Base-by-base conservation (phyloP, 2,888 invertebrate species). In the Chrysina gloriosa region DNA sequence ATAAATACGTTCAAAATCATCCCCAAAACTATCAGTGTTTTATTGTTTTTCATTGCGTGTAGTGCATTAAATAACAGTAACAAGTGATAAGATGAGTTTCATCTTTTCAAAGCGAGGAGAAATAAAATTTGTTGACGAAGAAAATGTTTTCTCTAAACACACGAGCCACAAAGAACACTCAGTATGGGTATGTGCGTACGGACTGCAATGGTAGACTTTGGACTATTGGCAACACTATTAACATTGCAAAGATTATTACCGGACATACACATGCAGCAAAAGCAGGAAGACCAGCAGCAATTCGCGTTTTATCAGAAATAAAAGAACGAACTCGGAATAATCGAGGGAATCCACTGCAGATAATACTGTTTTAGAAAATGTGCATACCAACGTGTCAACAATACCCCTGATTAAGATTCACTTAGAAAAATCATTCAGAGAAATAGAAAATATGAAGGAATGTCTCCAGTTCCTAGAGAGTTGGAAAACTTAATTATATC, bases 401-500 rank as follows among this genome's bases (percentile, higher is more conserved):
- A 25, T 27, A 29, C 54, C 27, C 4, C 54, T 29, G 27, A 54
- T 27, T 27, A 54, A 27, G 54, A 54, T 54, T 54, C 54, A 54
- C 11, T 54, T 54, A 54, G 54, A 54, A 54, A 54, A 54, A 29
- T 54, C 25, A 54, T 54, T 54, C 29, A 54, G 54, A 54, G 29
- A 27, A 54, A 54, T 27, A 54, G 54, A 27, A 54, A 27, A 27
- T n/a, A n/a, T n/a, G n/a, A n/a, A n/a, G n/a, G n/a, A 7, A 54
- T 54, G 54, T 14, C 29, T 11, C 27, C 25, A 54, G 54, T 54
- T 25, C 54, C 54, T 4, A 54, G 54, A 54, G 54, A 54, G 54
- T 54, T 54, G 54, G 54, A 54, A 54, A 54, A 54, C 54, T 54
- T 54, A 54, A 54, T 54, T 54, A n/a, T n/a, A n/a, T n/a, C n/a